Base-by-base conservation (phyloP, 2,113 vertebrate species). In the Pipra filicauda region DNA sequence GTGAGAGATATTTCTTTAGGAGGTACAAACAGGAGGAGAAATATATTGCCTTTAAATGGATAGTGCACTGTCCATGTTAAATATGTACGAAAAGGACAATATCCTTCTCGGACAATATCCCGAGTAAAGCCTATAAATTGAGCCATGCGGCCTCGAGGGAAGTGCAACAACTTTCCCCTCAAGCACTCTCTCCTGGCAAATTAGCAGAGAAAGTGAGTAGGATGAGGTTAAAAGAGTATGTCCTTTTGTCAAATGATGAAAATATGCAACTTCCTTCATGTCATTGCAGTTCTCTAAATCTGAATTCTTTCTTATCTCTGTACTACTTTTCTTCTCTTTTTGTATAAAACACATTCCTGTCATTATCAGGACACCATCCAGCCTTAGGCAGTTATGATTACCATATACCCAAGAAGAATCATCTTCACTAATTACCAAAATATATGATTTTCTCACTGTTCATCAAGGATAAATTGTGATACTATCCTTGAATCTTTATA, bases 301-400 rank as follows among this genome's bases (percentile, higher is more conserved):
- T 74, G 59, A 14, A 89, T 93, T 87, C 70, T 85, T 93, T 94
- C 39, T 85, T 33, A 67, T 78, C 26, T 71, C 39, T 64, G 35
- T 37, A 46, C 18, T 67, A 8, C 13, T 87, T 95, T 71, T 64
- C 57, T 89, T 74, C 28, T 85, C 46, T 73, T 89, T 26, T 46
- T 82, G 5, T 58, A 31, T 41, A 85, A 81, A 88, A 39, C 23
- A 58, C 35, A 55, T 75, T 93, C 15, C 43, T 55, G 26, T 85
- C 43, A 66, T 85, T 89, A 89, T 88, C 43, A 85, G 49, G 31
- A 85, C 23, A 78, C 23, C 28, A 85, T 44, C 43, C 43, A 64
- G 77, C 74, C 85, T 88, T 46, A 90, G 66, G 70, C 70, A 89
- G 28, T 88, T 91, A 35, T 43, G 77, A 91, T 82, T 91, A 85